Conservation (phyloP, 2,797 vertebrate species). For the Tiaroga cobitis region DNA sequence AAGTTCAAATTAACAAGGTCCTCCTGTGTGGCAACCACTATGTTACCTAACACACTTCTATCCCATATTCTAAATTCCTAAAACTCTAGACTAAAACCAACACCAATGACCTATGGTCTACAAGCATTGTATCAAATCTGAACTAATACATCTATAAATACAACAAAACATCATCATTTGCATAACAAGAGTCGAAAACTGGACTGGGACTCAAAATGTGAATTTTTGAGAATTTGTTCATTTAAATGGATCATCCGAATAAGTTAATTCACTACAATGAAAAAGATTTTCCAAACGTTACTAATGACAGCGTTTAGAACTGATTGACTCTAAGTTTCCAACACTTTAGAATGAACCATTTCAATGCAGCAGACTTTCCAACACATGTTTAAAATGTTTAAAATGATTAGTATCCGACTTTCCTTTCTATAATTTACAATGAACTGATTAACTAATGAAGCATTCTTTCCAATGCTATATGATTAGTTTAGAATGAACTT, state of each 20-base stretch:
- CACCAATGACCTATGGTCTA: background rate
- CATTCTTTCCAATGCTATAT: too few species aligned
- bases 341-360: background rate
- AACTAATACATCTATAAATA: background rate
- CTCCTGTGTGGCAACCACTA: background rate
- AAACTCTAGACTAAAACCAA: background rate
- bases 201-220: background rate
- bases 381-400: background rate
- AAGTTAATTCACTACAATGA: background rate
- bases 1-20: background rate
- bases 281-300: background rate
- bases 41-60: constrained; percentile 3
- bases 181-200: background rate
- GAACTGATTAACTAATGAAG: background rate
- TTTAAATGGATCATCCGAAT: background rate
- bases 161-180: background rate
- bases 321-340: background rate
- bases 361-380: background rate
- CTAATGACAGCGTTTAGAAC: background rate
- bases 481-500: too few species aligned
- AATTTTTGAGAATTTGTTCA: background rate
- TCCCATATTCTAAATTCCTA: background rate
- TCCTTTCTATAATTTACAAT: background rate
- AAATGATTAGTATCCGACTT: too few species aligned
- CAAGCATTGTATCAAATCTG: background rate